phyloP scores from a whole-genome alignment of 2,888 invertebrate species.

The Hyles lineata region DNA sequence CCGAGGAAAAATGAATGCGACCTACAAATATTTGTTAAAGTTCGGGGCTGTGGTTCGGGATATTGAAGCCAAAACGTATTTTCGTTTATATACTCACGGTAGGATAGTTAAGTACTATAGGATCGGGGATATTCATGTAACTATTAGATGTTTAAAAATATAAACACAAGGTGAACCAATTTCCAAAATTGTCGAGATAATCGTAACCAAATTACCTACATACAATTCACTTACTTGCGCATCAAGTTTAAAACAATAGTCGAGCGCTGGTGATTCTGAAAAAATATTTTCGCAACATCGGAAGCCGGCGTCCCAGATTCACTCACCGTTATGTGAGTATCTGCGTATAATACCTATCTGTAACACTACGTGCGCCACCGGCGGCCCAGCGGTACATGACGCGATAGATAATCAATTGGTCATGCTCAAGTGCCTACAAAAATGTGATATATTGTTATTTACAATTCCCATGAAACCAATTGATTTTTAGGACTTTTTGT shows the following conservation, averaged over 20 bases:
- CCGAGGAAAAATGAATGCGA: too few relatives aligned
- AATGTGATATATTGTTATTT: conserved; percentile 45
- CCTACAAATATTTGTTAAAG: too few relatives aligned
- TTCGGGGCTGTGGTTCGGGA: too few relatives aligned
- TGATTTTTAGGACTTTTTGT: conserved; percentile 32
- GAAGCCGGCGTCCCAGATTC: conserved; percentile 48
- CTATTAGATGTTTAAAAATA: too few relatives aligned
- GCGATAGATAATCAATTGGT: conserved; percentile 56
- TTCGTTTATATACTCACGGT: too few relatives aligned
- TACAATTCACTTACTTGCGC: not conserved
- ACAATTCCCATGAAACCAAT: conserved; percentile 34
- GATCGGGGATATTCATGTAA: too few relatives aligned
- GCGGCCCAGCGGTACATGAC: conserved; percentile 40
- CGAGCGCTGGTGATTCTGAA: conserved; percentile 25
- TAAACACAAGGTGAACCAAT: not conserved
- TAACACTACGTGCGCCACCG: conserved; percentile 38
- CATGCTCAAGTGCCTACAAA: conserved; percentile 51
- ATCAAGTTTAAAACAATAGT: not conserved
- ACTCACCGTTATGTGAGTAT: conserved; percentile 48
- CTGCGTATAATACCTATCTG: conserved; percentile 41
- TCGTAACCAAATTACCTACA: not conserved
- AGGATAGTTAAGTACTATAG: too few relatives aligned
- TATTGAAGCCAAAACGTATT: too few relatives aligned
- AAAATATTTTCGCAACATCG: conserved; percentile 40
- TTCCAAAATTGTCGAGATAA: not conserved